Evolutionary conservation across 2,888 invertebrate genomes (phyloP).

Genomic region (Sipunculus nudus): DNA sequence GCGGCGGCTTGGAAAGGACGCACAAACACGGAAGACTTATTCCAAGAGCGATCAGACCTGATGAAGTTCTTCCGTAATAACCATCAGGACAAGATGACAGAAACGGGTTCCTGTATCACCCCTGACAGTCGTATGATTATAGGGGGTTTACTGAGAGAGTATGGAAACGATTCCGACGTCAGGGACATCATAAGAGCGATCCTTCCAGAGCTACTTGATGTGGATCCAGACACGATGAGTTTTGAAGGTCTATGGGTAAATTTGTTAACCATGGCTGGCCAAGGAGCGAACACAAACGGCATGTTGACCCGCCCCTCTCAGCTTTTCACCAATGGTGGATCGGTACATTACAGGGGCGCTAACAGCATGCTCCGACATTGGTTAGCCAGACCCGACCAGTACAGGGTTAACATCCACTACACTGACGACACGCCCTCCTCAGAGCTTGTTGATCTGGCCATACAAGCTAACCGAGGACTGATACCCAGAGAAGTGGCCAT

Average conservation of each 20-base stretch:
- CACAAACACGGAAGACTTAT: constrained; percentile 8
- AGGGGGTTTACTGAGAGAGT: background rate
- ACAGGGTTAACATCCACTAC: background rate
- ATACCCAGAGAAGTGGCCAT: background rate
- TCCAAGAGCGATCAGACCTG: background rate
- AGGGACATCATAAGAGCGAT: too few species aligned
- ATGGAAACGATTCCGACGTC: background rate
- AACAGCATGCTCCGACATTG: background rate
- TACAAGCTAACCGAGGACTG: background rate
- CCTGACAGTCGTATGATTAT: background rate
- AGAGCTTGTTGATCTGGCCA: background rate
- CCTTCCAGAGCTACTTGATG: background rate
- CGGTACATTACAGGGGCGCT: background rate
- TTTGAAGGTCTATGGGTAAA: background rate
- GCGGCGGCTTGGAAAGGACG: background rate
- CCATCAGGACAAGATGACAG: background rate
- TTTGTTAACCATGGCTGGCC: background rate
- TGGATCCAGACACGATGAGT: background rate
- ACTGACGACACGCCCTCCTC: background rate
- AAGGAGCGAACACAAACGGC: background rate
- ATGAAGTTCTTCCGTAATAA: background rate
- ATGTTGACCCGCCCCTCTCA: background rate
- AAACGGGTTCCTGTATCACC: background rate
- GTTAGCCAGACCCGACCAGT: background rate
- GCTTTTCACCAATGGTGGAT: background rate